A percentile compares a stretch with the other conserved stretches of the same genome.
Evolutionary conservation across 2,797 vertebrate genomes (phyloP).

Genomic region (Pangasius macronema): DNA sequence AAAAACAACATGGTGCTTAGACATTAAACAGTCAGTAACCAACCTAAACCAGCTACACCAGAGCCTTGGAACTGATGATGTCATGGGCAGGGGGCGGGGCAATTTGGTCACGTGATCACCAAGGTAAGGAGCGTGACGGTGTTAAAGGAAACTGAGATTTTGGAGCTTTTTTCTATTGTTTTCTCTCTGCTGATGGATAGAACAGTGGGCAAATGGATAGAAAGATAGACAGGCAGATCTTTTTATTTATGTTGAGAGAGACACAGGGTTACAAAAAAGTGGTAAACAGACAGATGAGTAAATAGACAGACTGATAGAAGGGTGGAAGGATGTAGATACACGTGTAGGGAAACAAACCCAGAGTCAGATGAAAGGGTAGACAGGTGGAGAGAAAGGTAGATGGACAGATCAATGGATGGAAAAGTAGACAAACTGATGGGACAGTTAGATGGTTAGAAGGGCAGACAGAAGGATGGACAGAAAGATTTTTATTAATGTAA

Average conservation of each 20-base stretch:
- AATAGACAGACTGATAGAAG: background rate
- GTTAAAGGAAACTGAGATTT: background rate
- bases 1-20: background rate
- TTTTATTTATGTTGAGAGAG: background rate
- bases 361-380: background rate
- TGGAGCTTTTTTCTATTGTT: background rate
- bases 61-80: background rate
- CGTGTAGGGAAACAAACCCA: too few relatives aligned
- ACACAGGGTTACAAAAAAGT: background rate
- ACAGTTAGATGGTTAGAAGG: background rate
- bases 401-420: too few relatives aligned
- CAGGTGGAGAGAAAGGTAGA: background rate
- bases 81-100: background rate
- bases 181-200: background rate
- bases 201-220: background rate
- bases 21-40: background rate
- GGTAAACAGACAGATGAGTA: background rate
- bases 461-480: background rate
- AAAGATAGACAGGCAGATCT: background rate
- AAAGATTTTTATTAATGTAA: background rate
- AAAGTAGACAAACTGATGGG: too few relatives aligned
- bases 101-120: background rate
- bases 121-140: background rate
- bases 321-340: too few relatives aligned
- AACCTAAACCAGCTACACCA: background rate